Base-by-base conservation (phyloP, 2,888 invertebrate genomes). In the Protula sp. region DNA sequence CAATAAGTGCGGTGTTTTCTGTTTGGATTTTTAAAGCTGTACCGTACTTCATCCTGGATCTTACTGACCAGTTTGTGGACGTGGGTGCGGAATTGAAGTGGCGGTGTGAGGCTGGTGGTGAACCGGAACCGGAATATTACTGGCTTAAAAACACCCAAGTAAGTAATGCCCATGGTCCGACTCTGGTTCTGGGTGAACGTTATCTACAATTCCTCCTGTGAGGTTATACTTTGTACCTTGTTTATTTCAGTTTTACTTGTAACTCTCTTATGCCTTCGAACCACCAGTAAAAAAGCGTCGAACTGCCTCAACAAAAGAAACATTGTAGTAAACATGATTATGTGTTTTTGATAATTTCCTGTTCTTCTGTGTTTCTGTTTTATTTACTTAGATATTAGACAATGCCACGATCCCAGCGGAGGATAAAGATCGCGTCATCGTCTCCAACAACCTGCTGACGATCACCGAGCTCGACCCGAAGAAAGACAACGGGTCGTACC, bases 401-500 rank as follows among this genome's bases (percentile, higher is more conserved):
- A 59, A 63, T 29, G 31, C 45, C 9, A 62, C 60, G 19, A 45
- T 63, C 4, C 54, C 54, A 27, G 29, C 50, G 4, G 63, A 63
- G 29, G 59, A 62, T 54, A 26, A 9, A n/a, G 53, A 30, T 29
- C 30, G 61, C 2, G 47, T 63, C 30, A 52, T 22, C 22, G 56
- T 63, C n/a, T 31, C 30, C 30, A 53, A 65, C 26, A 76, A 75
- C 57, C 65, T 69, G 2, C 55, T 76, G 30, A 67, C 61, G 2
- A 72, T 76, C 29, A 63, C 38, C 3, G 47, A 60, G 30, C 48
- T 74, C 9, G 61, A 72, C 38, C 60, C 67, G 1, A 57, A 56
- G 22, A 54, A 87, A 70, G 95, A 97, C 81, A 88, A 90, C 58
- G 97, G 91, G 31, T 94, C 95, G 92, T 97, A 91, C 80, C 95